Evolutionary conservation across 2,113 vertebrate genomes (phyloP), one percentile per base, ranked within the genome.

Genomic region (Rhadina sibilatrix): DNA sequence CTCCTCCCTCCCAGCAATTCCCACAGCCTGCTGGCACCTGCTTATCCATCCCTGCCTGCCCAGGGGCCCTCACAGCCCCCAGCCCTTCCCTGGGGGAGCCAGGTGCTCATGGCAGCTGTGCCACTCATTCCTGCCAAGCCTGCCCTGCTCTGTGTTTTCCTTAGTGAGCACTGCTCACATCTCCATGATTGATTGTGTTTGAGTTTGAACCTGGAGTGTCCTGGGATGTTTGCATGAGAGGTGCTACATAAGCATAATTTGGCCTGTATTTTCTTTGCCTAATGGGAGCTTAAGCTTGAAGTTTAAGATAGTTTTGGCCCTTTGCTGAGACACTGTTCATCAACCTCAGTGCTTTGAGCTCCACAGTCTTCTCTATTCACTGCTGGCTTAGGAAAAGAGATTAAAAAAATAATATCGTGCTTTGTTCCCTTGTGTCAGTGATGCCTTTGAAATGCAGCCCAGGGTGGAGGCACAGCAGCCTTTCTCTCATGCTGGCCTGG

Each of bases 241-340:
- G 49, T 96, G 94, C 96, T 95, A 89, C 61, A 64, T 90, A 96
- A 96, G 96, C 96, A 94, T 70, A 95, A 97, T 94, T 89, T 49
- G 25, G 75, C 57, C 68, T 30, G 53, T 96, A 47, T 96, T 96
- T 96, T 96, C 88, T 96, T 93, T 96, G 88, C 57, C 94, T 96
- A 81, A 92, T 61, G 70, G 86, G 59, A 93, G 65, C 18, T 93
- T 92, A 87, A 90, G 76, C 80, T 83, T 68, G 83, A 63, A 94
- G 86, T 79, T 47, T 47, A 94, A 96, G 90, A 93, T 63, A 28
- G 60, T 86, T 92, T 93, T 84, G 86, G 90, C 76, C 76, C 86
- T 95, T 78, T 78, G 23, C 86, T 92, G 92, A 94, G 88, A 87
- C 27, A 17, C 49, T 52, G 68, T 50, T 53, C 83, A 60, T 94